These are phyloP conservation scores for Channa maculata DNA, from an alignment of 2,113 vertebrate genomes.

Conservation along the genomic window DNA sequence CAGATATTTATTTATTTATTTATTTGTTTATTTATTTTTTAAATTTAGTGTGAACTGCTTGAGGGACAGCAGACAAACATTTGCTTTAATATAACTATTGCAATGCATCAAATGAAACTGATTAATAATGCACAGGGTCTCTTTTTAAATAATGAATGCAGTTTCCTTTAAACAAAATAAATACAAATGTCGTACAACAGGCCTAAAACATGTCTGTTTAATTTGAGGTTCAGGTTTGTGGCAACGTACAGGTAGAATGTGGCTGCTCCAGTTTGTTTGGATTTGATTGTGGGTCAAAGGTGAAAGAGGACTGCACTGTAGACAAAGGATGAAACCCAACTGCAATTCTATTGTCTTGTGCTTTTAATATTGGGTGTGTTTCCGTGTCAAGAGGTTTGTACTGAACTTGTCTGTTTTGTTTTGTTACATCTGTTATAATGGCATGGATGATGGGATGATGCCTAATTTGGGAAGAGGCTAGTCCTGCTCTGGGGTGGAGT, in stretches of 20 bases:
- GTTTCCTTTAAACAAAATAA: background rate
- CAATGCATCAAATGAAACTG: no score
- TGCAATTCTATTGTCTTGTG: background rate
- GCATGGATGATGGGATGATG: background rate
- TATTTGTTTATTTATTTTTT: no score
- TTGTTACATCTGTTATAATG: background rate
- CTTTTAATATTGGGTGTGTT: background rate
- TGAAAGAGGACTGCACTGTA: constrained; percentile 3
- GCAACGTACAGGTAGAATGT: background rate
- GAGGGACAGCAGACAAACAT: no score
- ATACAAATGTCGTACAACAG: background rate
- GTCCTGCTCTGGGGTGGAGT: constrained; percentile 22
- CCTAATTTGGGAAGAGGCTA: constrained; percentile 17
- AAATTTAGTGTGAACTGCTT: no score
- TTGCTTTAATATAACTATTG: no score
- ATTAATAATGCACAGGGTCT: no score
- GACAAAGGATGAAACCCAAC: background rate
- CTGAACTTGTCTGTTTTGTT: background rate
- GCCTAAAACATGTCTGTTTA: background rate
- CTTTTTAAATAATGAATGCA: no score
- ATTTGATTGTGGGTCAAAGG: background rate
- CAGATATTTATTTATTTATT: no score
- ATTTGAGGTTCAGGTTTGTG: background rate
- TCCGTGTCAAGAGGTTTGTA: background rate
- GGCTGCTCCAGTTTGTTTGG: background rate